A percentile compares a stretch with the other conserved stretches of the same genome.
Conservation (phyloP, 2,113 vertebrate genomes). For the Dunckerocampus dactyliophorus region DNA sequence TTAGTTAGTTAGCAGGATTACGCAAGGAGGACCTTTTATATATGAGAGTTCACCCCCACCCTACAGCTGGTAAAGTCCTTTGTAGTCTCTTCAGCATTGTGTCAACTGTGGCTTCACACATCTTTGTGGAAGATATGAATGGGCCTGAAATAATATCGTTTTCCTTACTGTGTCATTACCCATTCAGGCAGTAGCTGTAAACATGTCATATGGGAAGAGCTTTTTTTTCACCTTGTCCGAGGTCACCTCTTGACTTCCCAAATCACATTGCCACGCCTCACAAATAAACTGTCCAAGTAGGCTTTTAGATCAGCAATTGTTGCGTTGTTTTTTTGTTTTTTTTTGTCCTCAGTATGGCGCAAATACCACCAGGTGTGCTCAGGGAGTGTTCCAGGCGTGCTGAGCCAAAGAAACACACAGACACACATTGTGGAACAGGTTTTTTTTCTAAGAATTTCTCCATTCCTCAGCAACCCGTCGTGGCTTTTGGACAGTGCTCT, state of each 20-base stretch:
- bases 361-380: constrained; percentile 38
- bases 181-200: no score
- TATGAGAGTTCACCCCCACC: no score
- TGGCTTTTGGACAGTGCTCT: constrained; percentile 51
- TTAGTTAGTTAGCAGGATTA: no score
- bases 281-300: constrained; percentile 10
- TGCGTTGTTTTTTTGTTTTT: constrained; percentile 6
- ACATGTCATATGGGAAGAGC: no score
- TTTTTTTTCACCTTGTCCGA: no score
- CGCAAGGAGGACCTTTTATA: no score
- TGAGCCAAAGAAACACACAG: constrained; percentile 20
- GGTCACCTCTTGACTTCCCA: background rate
- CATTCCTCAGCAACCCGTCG: constrained; percentile 39
- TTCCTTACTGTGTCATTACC: no score
- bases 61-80: no score
- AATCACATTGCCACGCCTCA: constrained; percentile 7
- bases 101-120: no score
- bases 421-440: constrained; percentile 22
- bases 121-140: no score
- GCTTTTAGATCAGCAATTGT: constrained; percentile 27
- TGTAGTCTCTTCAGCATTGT: no score
- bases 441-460: constrained; percentile 48
- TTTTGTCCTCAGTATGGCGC: constrained; percentile 4
- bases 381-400: constrained; percentile 27
- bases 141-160: no score